These are phyloP conservation scores for Melinopterus prodromus DNA, from an alignment of 2,888 invertebrate species.

Conservation along the genomic window DNA sequence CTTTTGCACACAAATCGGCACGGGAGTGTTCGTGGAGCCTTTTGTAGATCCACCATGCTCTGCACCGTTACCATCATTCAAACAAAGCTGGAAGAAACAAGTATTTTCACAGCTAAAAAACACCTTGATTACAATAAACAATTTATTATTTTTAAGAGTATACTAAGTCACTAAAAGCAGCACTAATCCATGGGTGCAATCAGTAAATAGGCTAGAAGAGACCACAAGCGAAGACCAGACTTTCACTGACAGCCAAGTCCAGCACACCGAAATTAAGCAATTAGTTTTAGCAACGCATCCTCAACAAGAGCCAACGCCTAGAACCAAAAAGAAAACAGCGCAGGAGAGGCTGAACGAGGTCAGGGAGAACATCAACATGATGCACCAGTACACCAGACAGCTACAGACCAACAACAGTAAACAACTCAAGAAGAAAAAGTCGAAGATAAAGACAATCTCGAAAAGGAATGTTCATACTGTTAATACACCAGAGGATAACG, in stretches of 20 bases:
- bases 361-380: conserved; percentile 26
- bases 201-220: conserved; percentile 7
- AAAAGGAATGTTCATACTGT: conserved; percentile 32
- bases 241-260: neutral
- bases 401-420: neutral
- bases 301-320: neutral
- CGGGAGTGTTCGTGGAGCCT: conserved; percentile 44
- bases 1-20: conserved; percentile 48
- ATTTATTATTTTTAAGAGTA: conserved; percentile 20
- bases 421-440: conserved; percentile 32
- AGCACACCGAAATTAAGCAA: neutral
- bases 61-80: conserved; percentile 38
- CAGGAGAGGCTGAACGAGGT: conserved; percentile 27
- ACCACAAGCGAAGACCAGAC: neutral
- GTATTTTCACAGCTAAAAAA: conserved; percentile 5
- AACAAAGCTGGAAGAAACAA: conserved; percentile 29
- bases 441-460: conserved; percentile 24
- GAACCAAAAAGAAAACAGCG: neutral
- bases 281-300: neutral
- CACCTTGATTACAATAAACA: neutral
- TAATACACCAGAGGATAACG: conserved; percentile 13
- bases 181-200: conserved; percentile 19
- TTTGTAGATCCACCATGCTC: conserved; percentile 42
- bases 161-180: conserved; percentile 16
- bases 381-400: conserved; percentile 12